Base-by-base conservation (phyloP, 1,140 invertebrate genomes). In the Bombus turneri region DNA sequence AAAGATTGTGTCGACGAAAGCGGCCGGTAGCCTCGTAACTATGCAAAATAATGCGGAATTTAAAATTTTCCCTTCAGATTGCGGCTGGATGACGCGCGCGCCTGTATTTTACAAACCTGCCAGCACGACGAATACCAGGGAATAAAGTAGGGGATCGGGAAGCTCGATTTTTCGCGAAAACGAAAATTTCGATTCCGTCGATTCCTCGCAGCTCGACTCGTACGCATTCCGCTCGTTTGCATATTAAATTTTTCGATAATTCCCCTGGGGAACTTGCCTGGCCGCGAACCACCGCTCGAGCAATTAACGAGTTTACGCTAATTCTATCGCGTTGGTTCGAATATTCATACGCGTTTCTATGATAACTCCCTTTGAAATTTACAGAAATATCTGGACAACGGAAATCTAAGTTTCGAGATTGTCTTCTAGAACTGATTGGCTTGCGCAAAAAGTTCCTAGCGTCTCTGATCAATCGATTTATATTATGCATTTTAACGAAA, bases 41-140 rank as follows among this genome's bases (percentile, higher is more conserved):
- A 91, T 91, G 91, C 90, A 89, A 90, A 91, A 72, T 90, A 80
- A 90, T 87, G 89, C 87, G 47, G 72, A 87, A 87, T 86, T 92
- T 91, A 47, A 83, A 91, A 90, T 85, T 83, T 74, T 72, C 74
- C 71, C 59, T 37, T 89, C 71, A 43, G 53, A 87, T 76, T 66
- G 41, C 37, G 64, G 69, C 76, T 72, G 57, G 62, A 57, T 72
- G 69, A 71, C 25, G 69, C 37, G 28, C 72, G 76, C 37, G 43
- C 39, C 31, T n/a, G 57, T 53, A 62, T 37, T 39, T 73, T 81
- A 76, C 22, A 66, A 79, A 71, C 34, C 81, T 18, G 15, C 66
- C 25, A 18, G 13, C 31, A 4, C 13, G 62, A 25, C 28, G 31
- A 28, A 37, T n/a, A 41, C 5, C 8, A 8, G 41, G 18, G 31